Base-by-base conservation (phyloP, 2,888 invertebrate species). In the Onchidella celtica region DNA sequence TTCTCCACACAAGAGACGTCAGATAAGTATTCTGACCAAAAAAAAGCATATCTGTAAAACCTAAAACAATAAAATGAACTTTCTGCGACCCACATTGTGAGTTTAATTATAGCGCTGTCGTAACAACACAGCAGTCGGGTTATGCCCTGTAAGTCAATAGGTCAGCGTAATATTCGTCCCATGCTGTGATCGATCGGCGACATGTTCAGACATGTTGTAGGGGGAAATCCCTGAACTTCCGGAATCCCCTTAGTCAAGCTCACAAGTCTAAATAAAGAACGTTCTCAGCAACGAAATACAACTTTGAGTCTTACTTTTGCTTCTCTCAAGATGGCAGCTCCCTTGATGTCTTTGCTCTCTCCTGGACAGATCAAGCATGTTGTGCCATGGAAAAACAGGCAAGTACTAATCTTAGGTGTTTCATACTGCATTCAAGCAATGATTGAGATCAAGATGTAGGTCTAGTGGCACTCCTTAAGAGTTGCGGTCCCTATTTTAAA, bases 361-460 rank as follows among this genome's bases (percentile, higher is more conserved):
- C 65, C 63, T 17, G 79, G 79, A 0, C 65, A 55, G 29, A 79
- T 79, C 0, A 84, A 82, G 61, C 82, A 84, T 77, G 84, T 84
- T 57, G 84, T 84, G 0, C 82, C 84, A 3, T 84, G 84, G 84
- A 72, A 66, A 70, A 82, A 75, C 21, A 70, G 84, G 84, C 82
- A 74, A 29, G 11, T 36, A 38, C n/a, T 70, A 34, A 36, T 38
- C 70, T 24, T 24, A 70, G 0, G 4, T 70, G 24, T 40, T 38
- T 27, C n/a, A n/a, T 21, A 24, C 34, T 21, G 3, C 34, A 32
- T 21, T 69, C 34, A 69, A 32, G n/a, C 14, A 47, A 17, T 47
- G 47, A 47, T n/a, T n/a, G n/a, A n/a, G n/a, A n/a, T n/a, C n/a
- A n/a, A n/a, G n/a, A n/a, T n/a, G n/a, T n/a, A n/a, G n/a, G n/a